Evolutionary conservation across 2,113 vertebrate genomes (phyloP), one percentile per base, ranked within the genome.

Genomic region (Nannobrachium achirus): DNA sequence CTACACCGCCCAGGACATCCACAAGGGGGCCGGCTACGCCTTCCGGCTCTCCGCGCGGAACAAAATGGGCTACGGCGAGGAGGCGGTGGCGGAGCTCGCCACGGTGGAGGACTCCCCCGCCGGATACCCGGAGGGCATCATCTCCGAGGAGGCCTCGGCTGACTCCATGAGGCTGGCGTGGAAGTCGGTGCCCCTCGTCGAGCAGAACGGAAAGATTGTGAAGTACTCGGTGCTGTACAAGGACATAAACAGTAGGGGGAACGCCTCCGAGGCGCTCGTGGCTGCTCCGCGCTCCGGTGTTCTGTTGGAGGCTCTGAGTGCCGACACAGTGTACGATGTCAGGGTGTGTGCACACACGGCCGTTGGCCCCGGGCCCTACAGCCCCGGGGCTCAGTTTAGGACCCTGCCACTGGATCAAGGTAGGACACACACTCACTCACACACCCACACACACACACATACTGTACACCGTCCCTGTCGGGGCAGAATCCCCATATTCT

Each of bases 391-490:
- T 94, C 96, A 96, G 90, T 95, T 97, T 93, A 96, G 96, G 94
- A 99, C 96, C 87, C 95, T 96, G 74, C 95, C 95, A 69, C 91
- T 95, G 82, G 94, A 97, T 93, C 95, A 97, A 98, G 97, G 97
- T 99, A 99, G 95, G 96, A 94, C 93, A 93, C 93, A 92, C 81
- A 88, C 92, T 94, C 83, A 86, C 88, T 71, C 81, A 82, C 71
- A 69, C 49, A 81, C 69, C 63, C 16, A 8, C 55, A 55, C 33
- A 57, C 14, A 44, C 38, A 8, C 16, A 45, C 40, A 59, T n/a
- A 0, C 11, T n/a, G n/a, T n/a, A n/a, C n/a, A n/a, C n/a, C n/a
- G n/a, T n/a, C n/a, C n/a, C n/a, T n/a, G n/a, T n/a, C n/a, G n/a
- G n/a, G n/a, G n/a, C n/a, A n/a, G n/a, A n/a, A n/a, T n/a, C n/a